Percentiles rank a stretch among this genome's conserved stretches.
phyloP scores from a whole-genome alignment of 2,113 vertebrate genomes.

The Nematolebias whitei region DNA sequence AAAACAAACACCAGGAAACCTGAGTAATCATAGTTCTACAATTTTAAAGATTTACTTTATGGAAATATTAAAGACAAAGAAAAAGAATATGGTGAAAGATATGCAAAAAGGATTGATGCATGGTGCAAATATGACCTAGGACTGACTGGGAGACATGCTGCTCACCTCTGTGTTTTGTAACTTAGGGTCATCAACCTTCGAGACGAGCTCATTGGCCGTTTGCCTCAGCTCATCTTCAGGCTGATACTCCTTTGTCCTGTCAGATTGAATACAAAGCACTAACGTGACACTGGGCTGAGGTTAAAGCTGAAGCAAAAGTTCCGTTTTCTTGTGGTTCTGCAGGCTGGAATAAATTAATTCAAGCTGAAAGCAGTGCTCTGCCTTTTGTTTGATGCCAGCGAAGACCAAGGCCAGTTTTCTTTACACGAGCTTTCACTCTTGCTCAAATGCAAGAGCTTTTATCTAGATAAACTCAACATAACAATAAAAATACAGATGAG shows the following conservation, averaged over 20 bases:
- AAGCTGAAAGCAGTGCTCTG: conserved; percentile 10
- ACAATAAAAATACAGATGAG: neutral
- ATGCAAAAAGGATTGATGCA: conserved; percentile 30
- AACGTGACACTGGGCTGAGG: neutral
- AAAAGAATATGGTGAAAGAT: conserved; percentile 48
- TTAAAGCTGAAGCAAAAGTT: neutral
- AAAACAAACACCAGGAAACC: neutral
- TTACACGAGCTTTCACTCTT: neutral
- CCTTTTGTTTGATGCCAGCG: conserved; percentile 1
- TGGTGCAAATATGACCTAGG: neutral
- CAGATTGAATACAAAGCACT: neutral
- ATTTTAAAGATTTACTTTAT: neutral
- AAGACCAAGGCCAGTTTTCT: neutral
- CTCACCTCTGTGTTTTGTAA: conserved; percentile 94
- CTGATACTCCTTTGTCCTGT: conserved; percentile 92
- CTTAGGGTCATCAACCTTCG: conserved; percentile 95
- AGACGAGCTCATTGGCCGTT: conserved; percentile 92
- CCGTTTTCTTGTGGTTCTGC: neutral
- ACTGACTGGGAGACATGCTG: conserved; percentile 1
- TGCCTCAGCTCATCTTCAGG: conserved; percentile 90
- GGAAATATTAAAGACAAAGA: conserved; percentile 36
- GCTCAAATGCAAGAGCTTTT: conserved; percentile 2
- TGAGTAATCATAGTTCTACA: conserved; percentile 1
- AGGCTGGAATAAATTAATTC: conserved; percentile 6
- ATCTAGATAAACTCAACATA: neutral